phyloP scores from a whole-genome alignment of 2,113 vertebrate genomes.

The Dendropsophus ebraccatus region DNA sequence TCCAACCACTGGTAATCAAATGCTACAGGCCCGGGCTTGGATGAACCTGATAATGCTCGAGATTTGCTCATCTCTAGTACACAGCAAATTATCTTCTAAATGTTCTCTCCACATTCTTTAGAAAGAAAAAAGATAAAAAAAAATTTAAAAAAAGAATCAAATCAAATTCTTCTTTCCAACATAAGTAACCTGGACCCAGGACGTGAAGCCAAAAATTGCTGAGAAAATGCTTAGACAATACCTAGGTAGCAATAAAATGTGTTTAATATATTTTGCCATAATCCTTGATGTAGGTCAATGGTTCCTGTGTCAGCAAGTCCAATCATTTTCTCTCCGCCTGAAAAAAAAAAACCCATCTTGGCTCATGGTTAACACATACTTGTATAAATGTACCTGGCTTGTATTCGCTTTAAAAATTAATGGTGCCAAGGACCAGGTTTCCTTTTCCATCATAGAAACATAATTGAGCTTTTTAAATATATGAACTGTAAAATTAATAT shows the following conservation, averaged over 20 bases:
- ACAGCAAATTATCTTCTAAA: too few relatives aligned
- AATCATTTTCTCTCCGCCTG: conserved; percentile 16
- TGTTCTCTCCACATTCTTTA: not conserved
- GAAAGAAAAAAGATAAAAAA: not conserved
- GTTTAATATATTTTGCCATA: conserved; percentile 56
- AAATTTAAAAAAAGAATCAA: conserved; percentile 41
- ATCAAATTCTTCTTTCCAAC: conserved; percentile 37
- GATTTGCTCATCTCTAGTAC: too few relatives aligned
- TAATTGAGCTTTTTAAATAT: conserved; percentile 46
- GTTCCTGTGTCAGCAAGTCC: conserved; percentile 50
- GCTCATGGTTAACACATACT: conserved; percentile 26
- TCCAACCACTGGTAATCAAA: too few relatives aligned
- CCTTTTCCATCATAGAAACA: conserved; percentile 47
- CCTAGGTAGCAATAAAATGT: conserved; percentile 55
- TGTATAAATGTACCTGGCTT: conserved; percentile 47
- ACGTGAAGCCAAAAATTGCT: conserved; percentile 10
- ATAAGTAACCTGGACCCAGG: conserved; percentile 42
- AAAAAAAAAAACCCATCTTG: conserved; percentile 26
- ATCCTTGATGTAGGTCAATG: conserved; percentile 57
- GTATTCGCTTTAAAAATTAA: conserved; percentile 22
- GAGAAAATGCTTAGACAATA: conserved; percentile 49
- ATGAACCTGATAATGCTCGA: too few relatives aligned
- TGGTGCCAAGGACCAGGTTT: conserved; percentile 41
- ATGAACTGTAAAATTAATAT: conserved; percentile 47
- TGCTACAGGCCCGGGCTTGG: too few relatives aligned